Conservation (phyloP, 2,797 vertebrate species). For the Myotis daubentonii region DNA sequence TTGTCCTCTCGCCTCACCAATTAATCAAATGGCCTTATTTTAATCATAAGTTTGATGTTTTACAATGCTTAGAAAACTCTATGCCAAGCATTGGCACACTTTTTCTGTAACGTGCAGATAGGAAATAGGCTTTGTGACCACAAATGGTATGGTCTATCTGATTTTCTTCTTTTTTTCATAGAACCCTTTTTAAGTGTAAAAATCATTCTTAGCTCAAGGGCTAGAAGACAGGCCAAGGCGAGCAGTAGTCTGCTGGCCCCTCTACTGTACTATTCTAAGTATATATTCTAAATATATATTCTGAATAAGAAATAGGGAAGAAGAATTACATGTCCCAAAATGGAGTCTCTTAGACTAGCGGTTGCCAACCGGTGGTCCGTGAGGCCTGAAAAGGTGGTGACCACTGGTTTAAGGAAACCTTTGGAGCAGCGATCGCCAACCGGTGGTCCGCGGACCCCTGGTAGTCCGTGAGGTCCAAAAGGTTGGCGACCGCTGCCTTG, state of each 20-base stretch:
- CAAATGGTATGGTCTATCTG: neutral
- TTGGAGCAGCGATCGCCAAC: too few species aligned
- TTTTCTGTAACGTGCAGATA: neutral
- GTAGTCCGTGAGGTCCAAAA: too few species aligned
- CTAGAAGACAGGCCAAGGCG: neutral
- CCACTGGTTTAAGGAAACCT: too few species aligned
- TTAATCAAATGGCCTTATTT: neutral
- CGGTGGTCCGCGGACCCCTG: too few species aligned
- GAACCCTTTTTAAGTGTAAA: neutral
- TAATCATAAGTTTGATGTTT: neutral
- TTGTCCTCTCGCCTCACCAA: neutral
- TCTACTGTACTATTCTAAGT: neutral
- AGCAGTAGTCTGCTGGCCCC: neutral
- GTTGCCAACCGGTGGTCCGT: too few species aligned
- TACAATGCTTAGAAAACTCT: conserved; percentile 19
- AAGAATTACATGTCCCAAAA: neutral
- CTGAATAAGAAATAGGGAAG: neutral
- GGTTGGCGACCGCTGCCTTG: too few species aligned
- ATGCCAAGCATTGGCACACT: neutral
- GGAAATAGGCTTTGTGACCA: neutral
- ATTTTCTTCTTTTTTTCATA: neutral
- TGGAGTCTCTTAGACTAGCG: neutral
- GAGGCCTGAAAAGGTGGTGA: too few species aligned
- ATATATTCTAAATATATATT: too few species aligned
- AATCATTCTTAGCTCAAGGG: neutral